Evolutionary conservation across 2,797 vertebrate species (phyloP), one percentile per base, ranked within the genome.

Genomic region (Prionace glauca): DNA sequence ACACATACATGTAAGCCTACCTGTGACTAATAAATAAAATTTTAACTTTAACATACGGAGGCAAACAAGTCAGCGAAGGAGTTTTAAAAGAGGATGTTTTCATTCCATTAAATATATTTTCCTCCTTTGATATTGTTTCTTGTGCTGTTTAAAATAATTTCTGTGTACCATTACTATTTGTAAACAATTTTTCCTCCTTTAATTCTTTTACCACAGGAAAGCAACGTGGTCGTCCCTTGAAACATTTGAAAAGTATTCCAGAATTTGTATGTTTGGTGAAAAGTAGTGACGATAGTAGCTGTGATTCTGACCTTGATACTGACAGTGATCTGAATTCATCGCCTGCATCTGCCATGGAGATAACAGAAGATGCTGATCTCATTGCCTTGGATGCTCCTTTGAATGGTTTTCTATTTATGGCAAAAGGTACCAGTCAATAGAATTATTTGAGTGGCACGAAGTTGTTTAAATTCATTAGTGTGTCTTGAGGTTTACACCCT

Each of bases 241-340:
- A 99, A 96, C 93, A 94, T 97, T 96, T 1, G 96, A 97, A 18
- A 98, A 98, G 96, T 97, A 97, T 72, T 88, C 96, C 0, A 96
- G 99, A 99, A 95, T 96, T 69, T 0, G 56, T 81, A 0, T 97
- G 97, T 0, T 97, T 99, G 96, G 99, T 99, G 97, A 99, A 98
- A 96, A 99, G 99, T 97, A 99, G 99, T 0, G 99, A 99, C 0
- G 99, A 99, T 97, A 99, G 98, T 97, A 99, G 98, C 96, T 99
- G 98, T 0, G 99, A 99, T 96, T 99, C 99, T 0, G 99, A 99
- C 0, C 87, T 97, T 0, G 98, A 98, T 95, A 97, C 99, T 96
- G 99, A 99, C 96, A 99, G 99, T 0, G 99, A 99, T 97, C 98
- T 98, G 96, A 99, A 98, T 97, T 99, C 99, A 18, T 99, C 99